Percentiles rank a stretch among this genome's conserved stretches.
Evolutionary conservation across 2,113 vertebrate species (phyloP).

Genomic region (Morphnarchus princeps): DNA sequence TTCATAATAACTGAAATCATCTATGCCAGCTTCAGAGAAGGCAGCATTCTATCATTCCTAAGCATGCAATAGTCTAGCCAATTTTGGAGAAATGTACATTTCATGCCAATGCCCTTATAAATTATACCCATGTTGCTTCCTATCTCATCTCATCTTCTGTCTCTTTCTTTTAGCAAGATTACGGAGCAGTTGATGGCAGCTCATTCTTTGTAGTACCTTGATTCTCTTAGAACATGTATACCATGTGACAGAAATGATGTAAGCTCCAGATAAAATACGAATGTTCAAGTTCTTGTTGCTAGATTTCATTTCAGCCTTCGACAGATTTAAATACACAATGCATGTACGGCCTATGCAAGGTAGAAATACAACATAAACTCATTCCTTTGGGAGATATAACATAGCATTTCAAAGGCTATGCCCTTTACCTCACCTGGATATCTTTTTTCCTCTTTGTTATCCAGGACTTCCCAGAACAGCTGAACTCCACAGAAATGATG

Average conservation of each 20-base stretch:
- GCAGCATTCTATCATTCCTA: constrained; percentile 6
- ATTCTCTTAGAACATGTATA: neutral
- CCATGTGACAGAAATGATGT: neutral
- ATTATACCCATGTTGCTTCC: neutral
- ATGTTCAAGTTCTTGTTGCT: neutral
- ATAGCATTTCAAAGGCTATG: neutral
- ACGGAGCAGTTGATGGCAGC: neutral
- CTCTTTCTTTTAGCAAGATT: neutral
- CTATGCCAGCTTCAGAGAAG: constrained; percentile 24
- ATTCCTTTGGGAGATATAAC: neutral
- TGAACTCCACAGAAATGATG: neutral
- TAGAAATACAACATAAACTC: neutral
- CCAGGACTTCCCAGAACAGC: neutral
- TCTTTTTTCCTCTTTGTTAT: neutral
- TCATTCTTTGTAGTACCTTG: neutral
- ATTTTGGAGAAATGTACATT: neutral
- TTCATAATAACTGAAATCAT: constrained; percentile 15
- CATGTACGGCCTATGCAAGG: neutral
- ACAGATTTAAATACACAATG: neutral
- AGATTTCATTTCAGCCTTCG: neutral
- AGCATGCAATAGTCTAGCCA: neutral
- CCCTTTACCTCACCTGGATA: neutral
- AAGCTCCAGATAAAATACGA: neutral
- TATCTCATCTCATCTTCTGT: neutral
- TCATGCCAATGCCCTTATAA: neutral